Conservation (phyloP, 2,888 invertebrate genomes). For the Trissolcus brochymenae region DNA sequence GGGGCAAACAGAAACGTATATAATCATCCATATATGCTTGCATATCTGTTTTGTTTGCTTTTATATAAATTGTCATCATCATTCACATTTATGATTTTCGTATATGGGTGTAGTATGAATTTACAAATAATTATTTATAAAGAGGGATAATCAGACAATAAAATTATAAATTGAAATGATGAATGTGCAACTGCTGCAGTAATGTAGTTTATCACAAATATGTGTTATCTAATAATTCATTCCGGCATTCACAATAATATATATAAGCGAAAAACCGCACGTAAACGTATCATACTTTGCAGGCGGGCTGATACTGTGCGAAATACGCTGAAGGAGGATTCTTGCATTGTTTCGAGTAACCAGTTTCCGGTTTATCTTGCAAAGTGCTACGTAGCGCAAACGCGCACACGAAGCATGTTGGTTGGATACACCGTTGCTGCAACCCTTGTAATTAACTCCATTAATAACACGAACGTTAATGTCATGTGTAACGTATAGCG, state of each 20-base stretch:
- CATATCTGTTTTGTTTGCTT: no score
- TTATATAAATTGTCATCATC: no score
- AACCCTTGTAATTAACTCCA: conserved; percentile 61
- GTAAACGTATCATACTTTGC: conserved; percentile 54
- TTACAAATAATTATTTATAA: neutral
- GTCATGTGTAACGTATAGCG: conserved; percentile 55
- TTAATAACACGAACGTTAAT: conserved; percentile 60
- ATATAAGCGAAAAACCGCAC: conserved; percentile 50
- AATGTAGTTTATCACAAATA: conserved; percentile 46
- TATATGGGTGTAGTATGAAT: neutral
- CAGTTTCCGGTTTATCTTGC: conserved; percentile 58
- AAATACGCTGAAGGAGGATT: conserved; percentile 56
- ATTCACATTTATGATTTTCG: neutral
- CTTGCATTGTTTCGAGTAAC: conserved; percentile 58
- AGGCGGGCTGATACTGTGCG: conserved; percentile 44
- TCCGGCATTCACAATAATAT: conserved; percentile 29
- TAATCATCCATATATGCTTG: no score
- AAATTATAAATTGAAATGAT: conserved; percentile 45
- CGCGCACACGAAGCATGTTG: conserved; percentile 54
- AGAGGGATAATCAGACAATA: conserved; percentile 35
- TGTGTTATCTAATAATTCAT: conserved; percentile 44
- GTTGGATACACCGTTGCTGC: conserved; percentile 35
- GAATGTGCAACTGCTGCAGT: conserved; percentile 22
- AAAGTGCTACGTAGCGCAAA: conserved; percentile 55
- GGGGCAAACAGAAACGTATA: neutral